Evolutionary conservation across 2,888 invertebrate genomes (phyloP), one percentile per base, ranked within the genome.

Genomic region (Andrena trimmerana): DNA sequence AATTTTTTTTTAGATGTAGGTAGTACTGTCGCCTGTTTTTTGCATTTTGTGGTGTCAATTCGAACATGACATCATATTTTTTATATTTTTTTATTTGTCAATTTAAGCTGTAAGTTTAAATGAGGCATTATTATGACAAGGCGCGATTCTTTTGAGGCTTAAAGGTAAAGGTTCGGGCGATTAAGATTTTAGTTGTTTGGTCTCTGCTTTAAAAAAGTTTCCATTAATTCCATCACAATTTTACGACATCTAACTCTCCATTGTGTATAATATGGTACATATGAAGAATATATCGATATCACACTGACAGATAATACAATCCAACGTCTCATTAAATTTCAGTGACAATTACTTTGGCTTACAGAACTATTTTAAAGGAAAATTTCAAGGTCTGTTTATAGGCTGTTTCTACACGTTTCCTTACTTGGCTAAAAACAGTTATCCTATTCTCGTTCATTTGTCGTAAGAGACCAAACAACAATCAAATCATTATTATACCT

Each of bases 51-150:
- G 84, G 81, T 90, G 91, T 92, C 90, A 91, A 91, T 92, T 90
- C 91, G 90, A 91, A 92, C 87, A 89, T 89, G 92, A 92, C 93
- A 92, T 92, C 93, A 89, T 90, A 90, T 92, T 88, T 89, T 88
- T 90, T 89, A 84, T 89, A 86, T 93, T 24, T 92, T 89, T 89
- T 88, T 91, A 90, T 93, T 92, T 92, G 90, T 92, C 93, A 91
- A 91, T 92, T 90, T 87, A 92, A 93, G 94, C 94, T 94, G 94
- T 92, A 94, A 94, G 92, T 94, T 94, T 89, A 94, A 94, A 94
- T 91, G 91, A 94, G 93, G 91, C 90, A 94, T 94, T 94, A 94
- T 93, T 90, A 93, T 92, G 89, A 90, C 90, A 90, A 90, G 87
- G 87, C 91, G 90, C 90, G 89, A 88, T 90, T 90, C 90, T 90